Evolutionary conservation across 2,113 vertebrate genomes (phyloP), one percentile per base, ranked within the genome.

Genomic region (Cephalopholis sonnerati): DNA sequence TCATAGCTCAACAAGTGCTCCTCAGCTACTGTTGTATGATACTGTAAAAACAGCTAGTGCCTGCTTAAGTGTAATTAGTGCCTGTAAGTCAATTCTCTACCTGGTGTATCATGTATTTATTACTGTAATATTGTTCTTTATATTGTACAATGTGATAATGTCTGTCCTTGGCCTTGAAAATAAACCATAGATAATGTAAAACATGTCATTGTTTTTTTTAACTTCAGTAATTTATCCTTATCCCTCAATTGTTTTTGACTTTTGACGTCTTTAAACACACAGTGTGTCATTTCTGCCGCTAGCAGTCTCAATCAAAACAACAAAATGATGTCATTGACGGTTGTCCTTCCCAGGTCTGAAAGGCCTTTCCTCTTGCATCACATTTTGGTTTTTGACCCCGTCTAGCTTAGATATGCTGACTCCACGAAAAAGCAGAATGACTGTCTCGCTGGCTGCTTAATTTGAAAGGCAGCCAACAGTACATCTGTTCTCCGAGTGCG

Each of bases 61-160:
- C 90, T 87, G 89, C 85, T 72, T 82, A 10, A 1, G 61, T 87
- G 82, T 88, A 55, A 75, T 81, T 88, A 82, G 79, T 92, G 91
- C 85, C 87, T 87, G 89, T 91, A 64, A 85, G 89, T 77, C 74
- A 22, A 22, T 78, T 86, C 81, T 87, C 66, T 77, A 55, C 86
- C 69, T n/a, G 77, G 77, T 87, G 81, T 82, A 62, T 82, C 44
- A 81, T 88, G 77, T 93, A 85, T 92, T 93, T 91, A 91, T 91
- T 82, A 83, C 13, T 84, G 82, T 91, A 39, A 80, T 81, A 81
- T 71, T 79, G 74, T 69, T 86, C 77, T 82, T 68, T 53, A 70
- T 27, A 39, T 64, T 84, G 79, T 90, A 87, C 58, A 50, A 70
- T 79, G 83, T 89, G 79, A 72, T 81, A 9, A 74, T 84, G 82